Conservation (phyloP, 2,888 invertebrate genomes). For the Asteroscopus sphinx region DNA sequence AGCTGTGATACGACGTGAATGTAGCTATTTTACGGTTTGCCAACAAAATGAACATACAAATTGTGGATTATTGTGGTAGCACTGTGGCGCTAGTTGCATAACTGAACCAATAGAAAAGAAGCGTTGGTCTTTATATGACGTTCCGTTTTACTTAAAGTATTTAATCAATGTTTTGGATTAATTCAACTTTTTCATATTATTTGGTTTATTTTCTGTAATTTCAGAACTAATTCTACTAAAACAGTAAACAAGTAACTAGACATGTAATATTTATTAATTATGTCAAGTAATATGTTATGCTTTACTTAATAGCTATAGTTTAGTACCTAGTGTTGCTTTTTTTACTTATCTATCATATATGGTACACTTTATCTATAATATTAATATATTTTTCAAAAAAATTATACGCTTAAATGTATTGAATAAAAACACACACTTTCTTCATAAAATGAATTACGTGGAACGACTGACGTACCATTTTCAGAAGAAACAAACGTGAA, state of each 20-base stretch:
- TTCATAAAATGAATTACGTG: slow-evolving; percentile 66
- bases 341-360: neutral
- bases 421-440: slow-evolving; percentile 23
- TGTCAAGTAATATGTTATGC: no score
- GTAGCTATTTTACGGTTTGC: slow-evolving; percentile 62
- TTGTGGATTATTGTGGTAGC: slow-evolving; percentile 52
- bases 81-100: slow-evolving; percentile 58
- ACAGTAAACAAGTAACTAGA: neutral
- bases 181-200: neutral
- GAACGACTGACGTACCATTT: slow-evolving; percentile 75
- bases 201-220: neutral
- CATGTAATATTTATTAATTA: neutral
- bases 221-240: neutral
- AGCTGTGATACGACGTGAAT: slow-evolving; percentile 82
- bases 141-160: slow-evolving; percentile 62
- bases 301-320: neutral
- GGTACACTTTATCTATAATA: neutral
- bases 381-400: neutral
- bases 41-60: slow-evolving; percentile 67
- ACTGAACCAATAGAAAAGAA: slow-evolving; percentile 73
- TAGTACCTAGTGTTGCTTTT: accelerated
- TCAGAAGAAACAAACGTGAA: slow-evolving; percentile 89
- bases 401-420: neutral
- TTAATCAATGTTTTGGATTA: neutral
- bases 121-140: slow-evolving; percentile 56